Conservation (phyloP, 2,888 invertebrate genomes). For the Drosophila suboccidentalis region DNA sequence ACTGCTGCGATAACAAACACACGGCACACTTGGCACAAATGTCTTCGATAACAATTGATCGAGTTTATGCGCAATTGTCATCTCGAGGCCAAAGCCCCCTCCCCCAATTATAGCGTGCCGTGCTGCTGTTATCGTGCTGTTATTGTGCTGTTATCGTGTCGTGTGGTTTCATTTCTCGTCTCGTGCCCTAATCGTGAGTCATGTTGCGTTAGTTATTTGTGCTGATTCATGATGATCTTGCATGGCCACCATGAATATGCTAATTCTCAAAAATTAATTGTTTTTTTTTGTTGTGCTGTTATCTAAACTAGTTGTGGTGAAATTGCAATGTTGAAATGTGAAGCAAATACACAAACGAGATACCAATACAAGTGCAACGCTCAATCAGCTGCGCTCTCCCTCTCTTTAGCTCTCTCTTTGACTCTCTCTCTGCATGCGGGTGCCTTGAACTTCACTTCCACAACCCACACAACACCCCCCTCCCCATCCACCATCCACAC, state of each 20-base stretch:
- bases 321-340: slow-evolving; percentile 38
- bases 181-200: slow-evolving; percentile 46
- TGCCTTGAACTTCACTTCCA: slow-evolving; percentile 9
- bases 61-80: slow-evolving; percentile 39
- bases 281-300: slow-evolving; percentile 19
- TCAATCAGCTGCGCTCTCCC: slow-evolving; percentile 3
- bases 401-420: neutral
- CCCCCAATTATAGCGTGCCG: slow-evolving; percentile 8
- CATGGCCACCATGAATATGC: slow-evolving; percentile 41
- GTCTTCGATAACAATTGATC: slow-evolving; percentile 48
- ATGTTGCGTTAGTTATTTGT: slow-evolving; percentile 23
- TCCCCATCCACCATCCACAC: neutral
- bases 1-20: slow-evolving; percentile 20
- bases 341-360: slow-evolving; percentile 12
- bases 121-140: slow-evolving; percentile 8
- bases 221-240: slow-evolving; percentile 54
- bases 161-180: slow-evolving; percentile 8
- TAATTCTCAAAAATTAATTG: slow-evolving; percentile 36
- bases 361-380: slow-evolving; percentile 6
- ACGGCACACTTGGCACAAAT: slow-evolving; percentile 27
- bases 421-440: neutral
- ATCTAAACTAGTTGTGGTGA: slow-evolving; percentile 56
- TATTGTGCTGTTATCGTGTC: slow-evolving; percentile 7
- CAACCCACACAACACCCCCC: neutral
- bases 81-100: slow-evolving; percentile 27